Conservation (phyloP, 92 coral and sea anemone species). For the Meandrina meandrites region DNA sequence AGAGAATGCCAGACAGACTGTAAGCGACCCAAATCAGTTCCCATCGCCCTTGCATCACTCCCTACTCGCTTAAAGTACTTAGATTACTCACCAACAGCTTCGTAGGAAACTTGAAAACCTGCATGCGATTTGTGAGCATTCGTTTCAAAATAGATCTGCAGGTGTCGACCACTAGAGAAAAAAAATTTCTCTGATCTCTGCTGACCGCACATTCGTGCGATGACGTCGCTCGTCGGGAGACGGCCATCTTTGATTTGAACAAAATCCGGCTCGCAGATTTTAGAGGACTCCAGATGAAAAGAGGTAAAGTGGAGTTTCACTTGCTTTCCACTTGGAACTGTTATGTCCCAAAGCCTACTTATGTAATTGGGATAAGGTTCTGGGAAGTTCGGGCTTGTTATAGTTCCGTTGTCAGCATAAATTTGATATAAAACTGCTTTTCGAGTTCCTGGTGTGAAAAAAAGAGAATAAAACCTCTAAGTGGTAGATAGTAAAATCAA, state of each 20-base stretch:
- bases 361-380: conserved; percentile 49
- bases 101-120: conserved; percentile 27
- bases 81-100: conserved; percentile 19
- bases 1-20: no score
- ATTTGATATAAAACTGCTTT: background rate
- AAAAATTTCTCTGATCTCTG: background rate
- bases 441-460: conserved; percentile 10
- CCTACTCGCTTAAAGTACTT: background rate
- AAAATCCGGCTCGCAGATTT: background rate
- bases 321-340: conserved; percentile 53
- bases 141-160: conserved; percentile 28
- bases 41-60: no score
- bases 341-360: conserved; percentile 69
- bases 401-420: conserved; percentile 31
- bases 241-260: conserved; percentile 38
- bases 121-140: background rate
- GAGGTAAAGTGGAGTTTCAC: conserved; percentile 42
- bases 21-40: no score
- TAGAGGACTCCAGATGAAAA: conserved; percentile 17
- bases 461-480: no score
- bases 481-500: no score
- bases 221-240: conserved; percentile 24
- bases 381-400: conserved; percentile 81
- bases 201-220: conserved; percentile 35
- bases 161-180: conserved; percentile 30